A percentile compares a stretch with the other conserved stretches of the same genome.
Conservation (phyloP, 2,797 vertebrate genomes). For the Enteromius thamalakanensis region DNA sequence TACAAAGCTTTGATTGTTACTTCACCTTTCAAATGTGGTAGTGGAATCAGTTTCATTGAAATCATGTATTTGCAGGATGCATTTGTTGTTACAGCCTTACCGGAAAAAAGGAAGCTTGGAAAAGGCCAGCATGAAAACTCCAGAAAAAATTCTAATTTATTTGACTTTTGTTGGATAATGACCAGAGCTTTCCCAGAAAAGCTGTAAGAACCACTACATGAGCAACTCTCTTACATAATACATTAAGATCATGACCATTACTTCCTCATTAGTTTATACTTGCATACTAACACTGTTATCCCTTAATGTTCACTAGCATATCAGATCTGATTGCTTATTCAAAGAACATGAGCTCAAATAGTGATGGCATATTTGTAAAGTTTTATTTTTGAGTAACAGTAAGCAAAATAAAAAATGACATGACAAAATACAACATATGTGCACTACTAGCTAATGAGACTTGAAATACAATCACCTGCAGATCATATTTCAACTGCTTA, state of each 20-base stretch:
- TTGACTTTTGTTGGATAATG: neutral
- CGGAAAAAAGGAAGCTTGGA: neutral
- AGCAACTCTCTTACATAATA: constrained; percentile 9
- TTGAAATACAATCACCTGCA: neutral
- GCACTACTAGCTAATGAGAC: neutral
- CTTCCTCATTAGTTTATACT: neutral
- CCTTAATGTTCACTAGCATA: neutral
- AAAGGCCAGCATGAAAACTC: neutral
- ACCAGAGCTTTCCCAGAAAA: constrained; percentile 5
- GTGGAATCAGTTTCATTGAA: neutral
- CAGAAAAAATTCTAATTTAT: neutral
- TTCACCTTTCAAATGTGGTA: neutral
- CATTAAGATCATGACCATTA: neutral
- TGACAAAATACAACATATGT: neutral
- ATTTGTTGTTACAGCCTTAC: neutral
- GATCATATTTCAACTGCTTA: neutral
- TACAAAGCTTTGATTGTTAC: neutral
- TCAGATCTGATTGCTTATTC: neutral
- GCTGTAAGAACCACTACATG: neutral
- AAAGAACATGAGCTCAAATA: neutral
- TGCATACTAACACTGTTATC: neutral
- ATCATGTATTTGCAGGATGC: neutral
- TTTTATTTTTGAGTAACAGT: neutral
- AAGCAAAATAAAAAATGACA: neutral
- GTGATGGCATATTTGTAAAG: neutral